Evolutionary conservation across 2,113 vertebrate genomes (phyloP), one percentile per base, ranked within the genome.

Genomic region (Chunga burmeisteri): DNA sequence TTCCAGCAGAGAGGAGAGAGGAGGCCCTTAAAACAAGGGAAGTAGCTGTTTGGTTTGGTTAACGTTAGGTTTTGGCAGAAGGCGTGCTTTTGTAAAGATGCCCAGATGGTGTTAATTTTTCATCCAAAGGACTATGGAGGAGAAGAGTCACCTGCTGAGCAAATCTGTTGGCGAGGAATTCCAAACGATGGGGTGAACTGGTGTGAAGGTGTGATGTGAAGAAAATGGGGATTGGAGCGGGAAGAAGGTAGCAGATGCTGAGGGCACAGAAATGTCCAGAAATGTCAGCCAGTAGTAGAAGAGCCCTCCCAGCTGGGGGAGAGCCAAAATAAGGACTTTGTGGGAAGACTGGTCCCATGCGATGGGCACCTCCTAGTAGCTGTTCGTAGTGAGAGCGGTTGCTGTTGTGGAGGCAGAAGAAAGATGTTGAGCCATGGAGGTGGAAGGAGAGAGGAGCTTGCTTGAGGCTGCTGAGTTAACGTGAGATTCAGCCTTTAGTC

Each of bases 361-460:
- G 36, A 7, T 52, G 59, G 47, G 42, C 9, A 42, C 46, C 36
- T 46, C 29, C 40, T 58, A 1, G 5, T 5, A 50, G 42, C 46
- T 66, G 18, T n/a, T 29, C 36, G 21, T 23, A 22, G 55, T 15
- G 32, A 19, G 21, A 30, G 36, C 1, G 19, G 12, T 49, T 25
- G 77, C 63, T 72, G 2, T 26, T 61, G 27, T 29, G 36, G 68
- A 32, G 65, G 58, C 47, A 52, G 59, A 44, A 74, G n/a, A 2
- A 2, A 10, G 20, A 13, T 82, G 53, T 70, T 20, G 55, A 66
- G 14, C 20, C 1, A 0, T 3, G 34, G 36, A 62, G 50, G 2
- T 15, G 50, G 50, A 46, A 56, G 23, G 7, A 29, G 14, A 42
- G 15, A 34, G 59, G 52, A 26, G 32, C 65, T 93, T 94, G 15